Conservation (phyloP, 2,113 vertebrate genomes). For the Rhizomys pruinosus region DNA sequence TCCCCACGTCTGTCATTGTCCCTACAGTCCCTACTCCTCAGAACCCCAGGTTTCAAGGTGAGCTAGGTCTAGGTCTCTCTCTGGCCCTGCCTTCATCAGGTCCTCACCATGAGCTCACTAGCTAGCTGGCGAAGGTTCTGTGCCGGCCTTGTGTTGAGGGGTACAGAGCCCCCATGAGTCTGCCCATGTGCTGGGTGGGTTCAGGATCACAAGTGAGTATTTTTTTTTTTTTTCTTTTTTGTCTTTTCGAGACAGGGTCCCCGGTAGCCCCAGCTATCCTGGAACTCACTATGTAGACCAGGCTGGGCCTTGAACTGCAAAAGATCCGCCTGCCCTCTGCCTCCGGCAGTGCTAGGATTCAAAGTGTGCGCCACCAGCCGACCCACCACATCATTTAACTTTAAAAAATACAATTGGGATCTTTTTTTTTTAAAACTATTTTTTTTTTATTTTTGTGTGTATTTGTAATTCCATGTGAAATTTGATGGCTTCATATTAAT, state of each 20-base stretch:
- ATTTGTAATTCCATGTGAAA: rapidly evolving
- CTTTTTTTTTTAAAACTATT: not conserved
- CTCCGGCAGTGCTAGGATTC: no score
- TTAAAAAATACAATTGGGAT: not conserved
- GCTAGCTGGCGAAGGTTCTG: not conserved
- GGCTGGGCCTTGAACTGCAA: no score
- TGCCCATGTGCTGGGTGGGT: not conserved
- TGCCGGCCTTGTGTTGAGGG: not conserved
- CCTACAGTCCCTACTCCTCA: not conserved
- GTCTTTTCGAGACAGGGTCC: no score
- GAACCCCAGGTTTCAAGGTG: not conserved
- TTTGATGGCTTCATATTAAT: not conserved
- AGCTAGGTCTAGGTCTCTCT: not conserved
- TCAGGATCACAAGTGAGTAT: not conserved
- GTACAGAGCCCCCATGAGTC: not conserved
- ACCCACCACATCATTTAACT: no score
- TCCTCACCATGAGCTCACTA: no score
- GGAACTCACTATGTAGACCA: no score
- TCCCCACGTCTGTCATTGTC: rapidly evolving
- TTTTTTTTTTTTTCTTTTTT: no score
- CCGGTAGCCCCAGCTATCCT: no score
- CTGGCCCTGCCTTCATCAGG: not conserved
- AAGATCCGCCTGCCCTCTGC: no score
- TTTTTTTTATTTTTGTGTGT: not conserved
- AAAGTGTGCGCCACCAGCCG: no score